Percentiles rank a stretch among this genome's conserved stretches.
Evolutionary conservation across 2,888 invertebrate genomes (phyloP).

Genomic region (Amphipoea oculea): DNA sequence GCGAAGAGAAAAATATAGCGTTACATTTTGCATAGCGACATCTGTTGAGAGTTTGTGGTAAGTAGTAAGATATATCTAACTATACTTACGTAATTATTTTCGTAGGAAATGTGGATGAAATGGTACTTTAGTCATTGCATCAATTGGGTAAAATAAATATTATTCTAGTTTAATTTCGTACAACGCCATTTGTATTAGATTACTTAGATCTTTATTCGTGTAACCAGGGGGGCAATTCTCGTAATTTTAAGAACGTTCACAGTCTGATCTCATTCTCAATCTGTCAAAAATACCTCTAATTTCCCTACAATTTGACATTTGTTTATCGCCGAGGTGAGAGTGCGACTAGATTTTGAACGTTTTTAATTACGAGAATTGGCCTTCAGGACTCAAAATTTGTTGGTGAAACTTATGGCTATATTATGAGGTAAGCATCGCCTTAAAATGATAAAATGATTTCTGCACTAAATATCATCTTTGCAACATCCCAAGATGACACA

Average conservation of each 20-base stretch:
- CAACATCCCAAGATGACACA: background rate
- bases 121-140: background rate
- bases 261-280: too few relatives aligned
- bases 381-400: background rate
- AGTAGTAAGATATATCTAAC: background rate
- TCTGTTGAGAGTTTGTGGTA: slow-evolving; percentile 1
- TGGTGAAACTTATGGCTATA: background rate
- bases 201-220: too few relatives aligned
- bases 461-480: background rate
- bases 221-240: too few relatives aligned
- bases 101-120: slow-evolving; percentile 14
- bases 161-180: slow-evolving; percentile 12
- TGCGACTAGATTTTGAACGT: too few relatives aligned
- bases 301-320: too few relatives aligned
- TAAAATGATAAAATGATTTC: background rate
- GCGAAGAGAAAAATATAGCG: slow-evolving; percentile 33
- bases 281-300: too few relatives aligned
- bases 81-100: slow-evolving; percentile 22
- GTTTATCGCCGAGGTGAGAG: too few relatives aligned
- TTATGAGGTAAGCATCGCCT: background rate
- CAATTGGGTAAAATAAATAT: background rate
- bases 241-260: too few relatives aligned
- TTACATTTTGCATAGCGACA: slow-evolving; percentile 29
- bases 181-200: slow-evolving; percentile 6
- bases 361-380: too few relatives aligned